phyloP scores from a whole-genome alignment of 2,113 vertebrate species.

The Podocnemis expansa region DNA sequence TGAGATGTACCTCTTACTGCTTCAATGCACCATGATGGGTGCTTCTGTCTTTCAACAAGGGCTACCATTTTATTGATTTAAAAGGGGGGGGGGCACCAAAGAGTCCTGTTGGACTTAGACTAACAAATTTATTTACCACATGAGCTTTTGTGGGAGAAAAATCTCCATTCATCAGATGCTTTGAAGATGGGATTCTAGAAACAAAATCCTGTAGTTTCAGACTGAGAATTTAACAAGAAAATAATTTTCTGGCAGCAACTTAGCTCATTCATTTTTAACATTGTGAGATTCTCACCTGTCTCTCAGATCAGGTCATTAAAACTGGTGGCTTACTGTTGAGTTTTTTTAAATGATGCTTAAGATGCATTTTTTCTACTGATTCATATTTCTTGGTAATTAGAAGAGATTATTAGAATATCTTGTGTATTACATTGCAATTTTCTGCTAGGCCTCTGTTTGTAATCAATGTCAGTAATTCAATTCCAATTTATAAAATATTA shows the following conservation, averaged over 20 bases:
- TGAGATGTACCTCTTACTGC: background rate
- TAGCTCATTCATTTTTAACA: background rate
- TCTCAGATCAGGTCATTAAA: background rate
- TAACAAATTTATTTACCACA: no score
- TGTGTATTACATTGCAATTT: background rate
- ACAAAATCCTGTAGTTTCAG: background rate
- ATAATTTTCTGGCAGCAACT: background rate
- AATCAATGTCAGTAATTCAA: constrained; percentile 19
- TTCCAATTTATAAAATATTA: background rate
- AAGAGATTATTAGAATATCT: background rate
- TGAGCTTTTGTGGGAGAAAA: no score
- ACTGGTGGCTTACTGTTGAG: background rate
- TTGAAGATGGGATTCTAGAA: no score
- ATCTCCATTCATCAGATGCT: no score
- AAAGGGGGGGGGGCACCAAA: no score
- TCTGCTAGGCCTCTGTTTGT: constrained; percentile 23
- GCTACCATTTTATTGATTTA: background rate
- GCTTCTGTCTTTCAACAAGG: background rate
- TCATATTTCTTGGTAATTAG: constrained; percentile 1
- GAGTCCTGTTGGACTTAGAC: no score
- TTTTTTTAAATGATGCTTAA: background rate
- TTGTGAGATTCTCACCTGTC: background rate
- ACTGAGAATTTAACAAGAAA: background rate
- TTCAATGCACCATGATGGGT: background rate
- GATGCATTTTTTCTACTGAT: background rate